These are phyloP conservation scores for Paramormyrops hopkinsi DNA, from an alignment of 2,797 vertebrate genomes.

Conservation along the genomic window DNA sequence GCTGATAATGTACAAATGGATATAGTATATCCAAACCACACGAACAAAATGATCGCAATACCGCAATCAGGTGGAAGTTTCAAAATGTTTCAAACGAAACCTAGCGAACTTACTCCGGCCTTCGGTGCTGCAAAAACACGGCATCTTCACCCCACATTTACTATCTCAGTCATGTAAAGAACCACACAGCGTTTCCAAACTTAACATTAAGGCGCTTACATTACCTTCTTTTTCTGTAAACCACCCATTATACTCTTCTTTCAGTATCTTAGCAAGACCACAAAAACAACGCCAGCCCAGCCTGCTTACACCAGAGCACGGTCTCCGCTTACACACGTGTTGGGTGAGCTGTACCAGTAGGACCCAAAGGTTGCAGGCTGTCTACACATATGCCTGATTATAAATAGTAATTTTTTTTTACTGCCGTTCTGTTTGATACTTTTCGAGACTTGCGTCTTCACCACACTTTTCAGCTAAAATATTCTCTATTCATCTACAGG, in stretches of 20 bases:
- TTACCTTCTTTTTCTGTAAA: conserved; percentile 69
- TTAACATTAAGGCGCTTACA: neutral
- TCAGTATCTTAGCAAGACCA: neutral
- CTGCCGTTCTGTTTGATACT: neutral
- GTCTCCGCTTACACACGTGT: conserved; percentile 47
- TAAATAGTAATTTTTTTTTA: neutral
- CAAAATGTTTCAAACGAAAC: neutral
- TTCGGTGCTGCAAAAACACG: neutral
- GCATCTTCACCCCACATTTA: neutral
- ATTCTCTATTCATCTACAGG: neutral
- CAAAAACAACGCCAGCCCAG: neutral
- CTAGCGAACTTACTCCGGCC: neutral
- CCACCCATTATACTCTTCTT: conserved; percentile 56
- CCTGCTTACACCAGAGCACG: neutral
- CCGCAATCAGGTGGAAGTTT: neutral
- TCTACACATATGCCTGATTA: conserved; percentile 26
- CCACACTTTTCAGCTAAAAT: neutral
- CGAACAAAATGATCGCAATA: neutral
- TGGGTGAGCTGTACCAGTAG: neutral
- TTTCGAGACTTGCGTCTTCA: neutral
- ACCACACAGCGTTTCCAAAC: neutral
- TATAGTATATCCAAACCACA: neutral
- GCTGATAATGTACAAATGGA: neutral
- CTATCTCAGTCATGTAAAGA: neutral
- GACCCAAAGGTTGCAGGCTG: conserved; percentile 17